Conservation (phyloP, 2,113 vertebrate genomes). For the Fregetta grallaria region DNA sequence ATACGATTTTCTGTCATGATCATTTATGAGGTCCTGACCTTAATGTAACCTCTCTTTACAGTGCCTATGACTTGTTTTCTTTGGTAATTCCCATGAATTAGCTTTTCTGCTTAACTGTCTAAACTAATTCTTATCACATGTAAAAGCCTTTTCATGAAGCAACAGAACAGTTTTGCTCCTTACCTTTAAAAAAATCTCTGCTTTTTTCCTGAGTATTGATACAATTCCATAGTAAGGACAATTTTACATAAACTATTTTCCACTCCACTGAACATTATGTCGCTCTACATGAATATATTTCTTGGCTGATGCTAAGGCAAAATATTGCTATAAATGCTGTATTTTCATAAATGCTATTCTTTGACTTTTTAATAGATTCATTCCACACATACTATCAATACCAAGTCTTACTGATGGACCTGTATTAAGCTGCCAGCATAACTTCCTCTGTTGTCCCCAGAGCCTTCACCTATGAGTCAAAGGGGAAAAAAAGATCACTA, state of each 20-base stretch:
- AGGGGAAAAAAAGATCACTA: neutral
- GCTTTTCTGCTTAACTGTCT: conserved; percentile 44
- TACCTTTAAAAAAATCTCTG: conserved; percentile 9
- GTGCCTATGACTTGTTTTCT: conserved; percentile 44
- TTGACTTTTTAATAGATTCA: conserved; percentile 41
- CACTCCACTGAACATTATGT: conserved; percentile 49
- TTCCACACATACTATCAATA: conserved; percentile 24
- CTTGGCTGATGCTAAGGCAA: conserved; percentile 24
- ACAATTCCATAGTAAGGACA: conserved; percentile 39
- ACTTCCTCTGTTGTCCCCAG: conserved; percentile 15
- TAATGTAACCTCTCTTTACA: neutral
- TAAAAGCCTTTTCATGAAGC: conserved; percentile 3
- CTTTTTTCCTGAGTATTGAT: conserved; percentile 10
- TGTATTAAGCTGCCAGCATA: conserved; percentile 1
- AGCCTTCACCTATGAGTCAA: neutral
- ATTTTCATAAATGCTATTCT: conserved; percentile 42
- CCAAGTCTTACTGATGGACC: neutral
- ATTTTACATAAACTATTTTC: conserved; percentile 67
- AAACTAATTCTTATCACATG: conserved; percentile 42
- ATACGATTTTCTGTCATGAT: conserved; percentile 59
- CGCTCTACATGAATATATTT: conserved; percentile 51
- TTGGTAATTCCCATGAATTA: conserved; percentile 28
- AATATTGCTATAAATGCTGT: conserved; percentile 44
- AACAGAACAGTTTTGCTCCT: conserved; percentile 8
- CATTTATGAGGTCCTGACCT: conserved; percentile 55